Base-by-base conservation (phyloP, 2,797 vertebrate species). In the Myotis planiceps region DNA sequence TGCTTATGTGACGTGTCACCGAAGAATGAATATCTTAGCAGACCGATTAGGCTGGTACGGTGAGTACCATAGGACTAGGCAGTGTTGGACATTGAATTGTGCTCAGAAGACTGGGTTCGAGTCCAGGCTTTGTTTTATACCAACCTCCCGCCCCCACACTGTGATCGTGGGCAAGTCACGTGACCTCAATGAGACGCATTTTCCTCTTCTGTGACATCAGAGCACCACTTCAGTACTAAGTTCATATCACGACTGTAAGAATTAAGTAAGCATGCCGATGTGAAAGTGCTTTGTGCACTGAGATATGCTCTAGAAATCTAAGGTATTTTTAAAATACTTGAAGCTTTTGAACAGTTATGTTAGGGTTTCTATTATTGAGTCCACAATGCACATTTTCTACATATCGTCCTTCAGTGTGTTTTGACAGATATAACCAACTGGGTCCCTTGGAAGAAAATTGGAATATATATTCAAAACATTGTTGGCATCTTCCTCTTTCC, bases 371-470 rank as follows among this genome's bases (percentile, higher is more conserved):
- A 27, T 74, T 68, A 69, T 15, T 86, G 88, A 94, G 69, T 53
- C 78, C 39, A 45, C 55, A 66, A 23, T 90, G 72, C 47, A 29
- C 45, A 72, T 45, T 86, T 78, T 83, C 76, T 53, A 8, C 2
- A 0, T 21, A n/a, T 83, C 25, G 9, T 80, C n/a, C 82, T 90
- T 68, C 81, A 82, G 49, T 60, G 34, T 78, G 42, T 96, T 95
- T 97, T 96, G 94, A 95, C 82, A 95, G 85, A 32, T 96, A 6
- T 21, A 90, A 69, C 82, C 95, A 95, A 32, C 49, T 51, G 65
- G 21, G 23, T 82, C 45, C 29, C 45, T 79, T 58, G 51, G 58
- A 72, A 96, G 47, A 58, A 92, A 80, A 34, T 47, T 34, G 47
- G 80, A 82, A 47, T 49, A 55, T 69, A 79, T 74, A 82, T 74